Evolutionary conservation across 2,888 invertebrate genomes (phyloP).

Genomic region (Oscheius sp.): DNA sequence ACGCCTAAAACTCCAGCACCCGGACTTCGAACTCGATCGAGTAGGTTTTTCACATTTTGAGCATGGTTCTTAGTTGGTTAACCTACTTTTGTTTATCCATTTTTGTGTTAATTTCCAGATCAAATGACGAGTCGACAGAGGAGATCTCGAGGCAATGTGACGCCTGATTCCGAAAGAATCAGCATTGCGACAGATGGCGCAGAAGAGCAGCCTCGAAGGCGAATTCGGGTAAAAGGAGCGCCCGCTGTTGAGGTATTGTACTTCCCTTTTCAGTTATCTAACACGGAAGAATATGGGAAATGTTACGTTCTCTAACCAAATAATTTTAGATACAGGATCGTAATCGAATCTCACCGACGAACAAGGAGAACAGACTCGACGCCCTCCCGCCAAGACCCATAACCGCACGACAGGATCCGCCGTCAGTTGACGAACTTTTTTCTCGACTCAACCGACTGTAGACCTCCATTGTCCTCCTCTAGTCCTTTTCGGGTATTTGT

Average conservation of each 20-base stretch:
- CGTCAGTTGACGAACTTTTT: constrained; percentile 16
- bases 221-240: constrained; percentile 54
- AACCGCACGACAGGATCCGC: not conserved
- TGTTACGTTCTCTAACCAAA: not conserved
- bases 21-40: constrained; percentile 36
- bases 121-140: constrained; percentile 44
- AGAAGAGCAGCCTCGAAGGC: constrained; percentile 12
- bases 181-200: constrained; percentile 21
- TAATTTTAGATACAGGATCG: constrained; percentile 6
- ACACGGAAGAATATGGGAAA: not conserved
- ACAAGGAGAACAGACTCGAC: constrained; percentile 29
- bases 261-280: not conserved
- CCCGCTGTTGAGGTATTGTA: constrained; percentile 51
- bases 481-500: constrained; percentile 5
- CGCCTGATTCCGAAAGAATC: not conserved
- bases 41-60: constrained; percentile 24
- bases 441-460: constrained; percentile 14
- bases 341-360: constrained; percentile 18
- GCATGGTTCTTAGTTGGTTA: not conserved
- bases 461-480: not conserved
- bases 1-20: constrained; percentile 41
- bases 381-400: not conserved
- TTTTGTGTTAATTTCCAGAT: constrained; percentile 32
- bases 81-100: constrained; percentile 4
- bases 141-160: constrained; percentile 41